These are phyloP conservation scores for Polydrusus pterygomalis DNA, from an alignment of 2,888 invertebrate species.

Conservation along the genomic window DNA sequence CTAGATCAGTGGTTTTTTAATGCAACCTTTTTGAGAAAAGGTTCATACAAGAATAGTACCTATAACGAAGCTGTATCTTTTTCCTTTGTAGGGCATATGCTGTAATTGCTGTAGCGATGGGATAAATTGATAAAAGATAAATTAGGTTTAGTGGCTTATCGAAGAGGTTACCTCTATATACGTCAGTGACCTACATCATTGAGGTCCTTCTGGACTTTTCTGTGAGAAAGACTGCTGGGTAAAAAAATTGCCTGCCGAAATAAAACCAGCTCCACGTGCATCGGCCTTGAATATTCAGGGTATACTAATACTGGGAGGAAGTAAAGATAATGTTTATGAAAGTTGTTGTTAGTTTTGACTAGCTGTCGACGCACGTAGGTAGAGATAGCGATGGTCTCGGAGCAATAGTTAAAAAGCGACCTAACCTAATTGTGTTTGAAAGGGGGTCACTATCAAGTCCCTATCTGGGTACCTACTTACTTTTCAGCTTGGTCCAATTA, in stretches of 20 bases:
- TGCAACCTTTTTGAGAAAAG: too few species aligned
- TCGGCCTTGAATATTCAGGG: background rate
- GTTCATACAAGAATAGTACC: too few species aligned
- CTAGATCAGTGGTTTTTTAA: too few species aligned
- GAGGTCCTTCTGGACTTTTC: background rate
- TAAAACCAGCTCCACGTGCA: background rate
- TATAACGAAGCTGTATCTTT: too few species aligned
- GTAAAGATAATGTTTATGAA: constrained; percentile 10
- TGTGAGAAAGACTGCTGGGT: background rate
- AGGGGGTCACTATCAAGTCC: too few species aligned
- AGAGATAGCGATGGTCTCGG: constrained; percentile 1
- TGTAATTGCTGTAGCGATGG: too few species aligned
- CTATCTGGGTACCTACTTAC: constrained; percentile 64
- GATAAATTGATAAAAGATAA: too few species aligned
- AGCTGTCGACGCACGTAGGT: constrained; percentile 17
- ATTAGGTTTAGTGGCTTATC: background rate
- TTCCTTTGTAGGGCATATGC: too few species aligned
- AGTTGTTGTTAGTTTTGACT: constrained; percentile 28
- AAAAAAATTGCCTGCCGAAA: background rate
- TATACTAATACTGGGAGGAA: background rate
- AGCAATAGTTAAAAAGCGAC: constrained; percentile 37
- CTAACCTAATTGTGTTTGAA: constrained; percentile 43
- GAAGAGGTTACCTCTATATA: background rate
- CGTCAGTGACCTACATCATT: constrained; percentile 13
- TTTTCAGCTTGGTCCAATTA: constrained; percentile 71